Evolutionary conservation across 1,140 invertebrate genomes (phyloP).

Genomic region (Drosophila melanica): DNA sequence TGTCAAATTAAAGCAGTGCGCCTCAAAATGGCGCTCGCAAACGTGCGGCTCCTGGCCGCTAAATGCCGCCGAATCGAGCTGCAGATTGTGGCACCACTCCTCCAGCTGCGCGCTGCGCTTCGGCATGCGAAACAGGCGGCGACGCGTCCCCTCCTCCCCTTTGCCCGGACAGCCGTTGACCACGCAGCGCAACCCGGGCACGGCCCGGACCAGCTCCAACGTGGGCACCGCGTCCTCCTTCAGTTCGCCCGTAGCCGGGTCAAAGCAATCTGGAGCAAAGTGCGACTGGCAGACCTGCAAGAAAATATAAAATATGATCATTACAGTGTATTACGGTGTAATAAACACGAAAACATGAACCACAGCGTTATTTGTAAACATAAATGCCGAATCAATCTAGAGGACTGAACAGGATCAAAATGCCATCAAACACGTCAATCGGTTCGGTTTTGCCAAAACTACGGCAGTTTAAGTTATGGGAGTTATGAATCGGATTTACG

Average conservation of each 20-base stretch:
- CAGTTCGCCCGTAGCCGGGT: conserved; percentile 45
- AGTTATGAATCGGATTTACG: no score
- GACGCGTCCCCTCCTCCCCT: conserved; percentile 15
- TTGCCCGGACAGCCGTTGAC: conserved; percentile 42
- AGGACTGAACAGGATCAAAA: no score
- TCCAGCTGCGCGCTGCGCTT: conserved; percentile 29
- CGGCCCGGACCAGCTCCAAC: conserved; percentile 43
- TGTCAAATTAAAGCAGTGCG: conserved; percentile 47
- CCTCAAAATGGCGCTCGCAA: conserved; percentile 70
- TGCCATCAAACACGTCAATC: no score
- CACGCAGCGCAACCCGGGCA: conserved; percentile 41
- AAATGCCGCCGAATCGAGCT: conserved; percentile 27
- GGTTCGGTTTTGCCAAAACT: no score
- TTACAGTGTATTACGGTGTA: no score
- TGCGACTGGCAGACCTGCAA: conserved; percentile 61
- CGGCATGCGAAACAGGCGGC: conserved; percentile 58
- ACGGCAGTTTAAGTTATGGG: no score
- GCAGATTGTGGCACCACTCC: conserved; percentile 65
- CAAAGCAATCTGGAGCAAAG: conserved; percentile 59
- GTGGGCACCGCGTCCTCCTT: conserved; percentile 59
- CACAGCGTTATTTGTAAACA: no score
- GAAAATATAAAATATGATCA: neutral
- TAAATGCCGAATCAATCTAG: no score
- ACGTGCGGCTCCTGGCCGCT: conserved; percentile 35
- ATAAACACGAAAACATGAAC: no score